Conservation (phyloP, 2,113 vertebrate genomes). For the Bucco capensis region DNA sequence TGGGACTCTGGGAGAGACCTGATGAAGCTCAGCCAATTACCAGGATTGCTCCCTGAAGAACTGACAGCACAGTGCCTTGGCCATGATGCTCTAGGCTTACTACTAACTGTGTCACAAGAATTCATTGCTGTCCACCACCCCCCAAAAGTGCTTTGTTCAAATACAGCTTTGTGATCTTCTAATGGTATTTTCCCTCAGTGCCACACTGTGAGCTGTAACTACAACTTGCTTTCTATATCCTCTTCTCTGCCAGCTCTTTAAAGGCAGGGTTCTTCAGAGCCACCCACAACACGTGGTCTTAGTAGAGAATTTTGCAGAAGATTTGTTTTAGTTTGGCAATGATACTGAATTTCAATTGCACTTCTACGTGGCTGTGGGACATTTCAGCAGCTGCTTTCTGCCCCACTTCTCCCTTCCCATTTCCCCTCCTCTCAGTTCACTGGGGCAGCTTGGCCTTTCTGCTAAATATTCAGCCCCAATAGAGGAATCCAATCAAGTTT, state of each 20-base stretch:
- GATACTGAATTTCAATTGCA: not conserved
- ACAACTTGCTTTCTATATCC: not conserved
- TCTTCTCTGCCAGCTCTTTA: not conserved
- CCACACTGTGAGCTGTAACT: not conserved
- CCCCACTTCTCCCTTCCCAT: not conserved
- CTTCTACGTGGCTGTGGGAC: not conserved
- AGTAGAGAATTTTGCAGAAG: not conserved
- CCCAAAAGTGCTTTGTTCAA: not conserved
- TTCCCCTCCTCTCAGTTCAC: not conserved
- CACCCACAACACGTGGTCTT: not conserved
- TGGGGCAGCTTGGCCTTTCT: not conserved
- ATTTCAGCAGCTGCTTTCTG: not conserved
- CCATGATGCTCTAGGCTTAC: not conserved
- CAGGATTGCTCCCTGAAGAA: not conserved
- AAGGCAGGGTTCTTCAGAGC: not conserved
- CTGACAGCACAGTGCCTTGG: not conserved
- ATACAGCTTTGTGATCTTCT: not conserved
- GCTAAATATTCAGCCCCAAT: not conserved
- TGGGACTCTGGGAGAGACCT: not conserved
- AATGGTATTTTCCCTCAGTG: not conserved
- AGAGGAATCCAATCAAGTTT: not conserved
- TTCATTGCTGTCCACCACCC: not conserved
- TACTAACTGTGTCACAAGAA: accelerated
- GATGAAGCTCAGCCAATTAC: not conserved
- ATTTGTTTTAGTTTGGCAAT: not conserved